phyloP scores from a whole-genome alignment of 1,140 invertebrate genomes.

The Temnothorax curvispinosus region DNA sequence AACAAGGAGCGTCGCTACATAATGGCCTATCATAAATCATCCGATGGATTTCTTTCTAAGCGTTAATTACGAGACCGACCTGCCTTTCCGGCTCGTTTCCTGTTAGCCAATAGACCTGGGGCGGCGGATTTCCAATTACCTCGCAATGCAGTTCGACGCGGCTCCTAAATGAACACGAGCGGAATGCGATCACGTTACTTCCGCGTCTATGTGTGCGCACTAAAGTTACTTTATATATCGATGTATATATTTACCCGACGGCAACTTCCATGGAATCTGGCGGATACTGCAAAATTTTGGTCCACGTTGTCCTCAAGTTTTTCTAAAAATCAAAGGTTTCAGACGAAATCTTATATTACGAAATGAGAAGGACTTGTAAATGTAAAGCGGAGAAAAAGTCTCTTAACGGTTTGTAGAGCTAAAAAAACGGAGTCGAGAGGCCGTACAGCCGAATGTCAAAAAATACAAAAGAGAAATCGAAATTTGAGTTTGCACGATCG shows the following conservation, averaged over 20 bases:
- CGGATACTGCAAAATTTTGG: slow-evolving; percentile 55
- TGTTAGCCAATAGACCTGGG: slow-evolving; percentile 89
- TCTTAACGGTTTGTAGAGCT: too few relatives aligned
- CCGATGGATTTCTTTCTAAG: not conserved
- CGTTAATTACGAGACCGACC: slow-evolving; percentile 81
- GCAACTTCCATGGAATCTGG: slow-evolving; percentile 42
- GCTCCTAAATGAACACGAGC: slow-evolving; percentile 68
- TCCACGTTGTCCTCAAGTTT: slow-evolving; percentile 41
- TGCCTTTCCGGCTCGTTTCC: slow-evolving; percentile 87
- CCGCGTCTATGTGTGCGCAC: not conserved
- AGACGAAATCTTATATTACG: not conserved
- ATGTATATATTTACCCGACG: slow-evolving; percentile 27
- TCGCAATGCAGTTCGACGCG: slow-evolving; percentile 89
- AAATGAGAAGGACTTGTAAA: not conserved
- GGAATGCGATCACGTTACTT: slow-evolving; percentile 25
- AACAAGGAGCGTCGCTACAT: not conserved
- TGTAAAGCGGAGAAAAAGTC: not conserved
- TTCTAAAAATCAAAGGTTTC: not conserved
- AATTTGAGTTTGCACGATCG: not conserved
- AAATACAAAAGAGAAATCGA: too few relatives aligned
- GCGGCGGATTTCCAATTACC: slow-evolving; percentile 89
- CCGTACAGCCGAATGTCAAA: too few relatives aligned
- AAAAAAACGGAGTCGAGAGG: not conserved
- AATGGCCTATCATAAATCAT: not conserved
- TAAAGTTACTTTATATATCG: not conserved